Evolutionary conservation across 2,113 vertebrate species (phyloP).

Genomic region (Malaclemys terrapin): DNA sequence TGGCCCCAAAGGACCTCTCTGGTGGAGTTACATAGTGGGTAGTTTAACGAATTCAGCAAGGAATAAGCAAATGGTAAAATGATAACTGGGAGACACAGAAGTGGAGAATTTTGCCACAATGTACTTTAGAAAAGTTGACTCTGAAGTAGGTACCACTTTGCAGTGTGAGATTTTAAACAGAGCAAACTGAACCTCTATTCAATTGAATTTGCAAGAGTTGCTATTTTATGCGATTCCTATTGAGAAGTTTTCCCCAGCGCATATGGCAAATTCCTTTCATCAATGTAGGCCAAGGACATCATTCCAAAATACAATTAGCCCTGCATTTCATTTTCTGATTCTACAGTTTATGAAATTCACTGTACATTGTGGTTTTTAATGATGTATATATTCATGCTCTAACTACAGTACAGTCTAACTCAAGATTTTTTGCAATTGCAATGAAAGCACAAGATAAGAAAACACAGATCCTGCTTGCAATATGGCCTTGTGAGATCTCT

Average conservation of each 20-base stretch:
- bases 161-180: constrained; percentile 64
- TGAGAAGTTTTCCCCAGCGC: constrained; percentile 54
- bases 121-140: constrained; percentile 52
- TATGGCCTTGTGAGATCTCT: background rate
- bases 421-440: constrained; percentile 60
- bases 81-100: background rate
- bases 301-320: constrained; percentile 70
- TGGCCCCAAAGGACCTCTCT: no score
- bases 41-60: background rate
- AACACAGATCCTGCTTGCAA: constrained; percentile 43
- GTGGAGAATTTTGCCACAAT: constrained; percentile 21
- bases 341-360: constrained; percentile 58
- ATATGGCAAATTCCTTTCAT: constrained; percentile 69
- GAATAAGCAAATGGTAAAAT: constrained; percentile 29
- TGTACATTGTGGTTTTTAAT: constrained; percentile 52
- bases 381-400: constrained; percentile 56
- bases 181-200: constrained; percentile 63
- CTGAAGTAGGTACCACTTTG: constrained; percentile 44
- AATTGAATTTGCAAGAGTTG: constrained; percentile 63
- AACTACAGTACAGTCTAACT: constrained; percentile 56
- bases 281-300: constrained; percentile 63
- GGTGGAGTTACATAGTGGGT: background rate
- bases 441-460: constrained; percentile 56
- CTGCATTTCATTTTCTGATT: constrained; percentile 66
- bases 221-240: constrained; percentile 66